Conservation (phyloP, 92 coral and sea anemone species). For the Phymanthus crucifer region DNA sequence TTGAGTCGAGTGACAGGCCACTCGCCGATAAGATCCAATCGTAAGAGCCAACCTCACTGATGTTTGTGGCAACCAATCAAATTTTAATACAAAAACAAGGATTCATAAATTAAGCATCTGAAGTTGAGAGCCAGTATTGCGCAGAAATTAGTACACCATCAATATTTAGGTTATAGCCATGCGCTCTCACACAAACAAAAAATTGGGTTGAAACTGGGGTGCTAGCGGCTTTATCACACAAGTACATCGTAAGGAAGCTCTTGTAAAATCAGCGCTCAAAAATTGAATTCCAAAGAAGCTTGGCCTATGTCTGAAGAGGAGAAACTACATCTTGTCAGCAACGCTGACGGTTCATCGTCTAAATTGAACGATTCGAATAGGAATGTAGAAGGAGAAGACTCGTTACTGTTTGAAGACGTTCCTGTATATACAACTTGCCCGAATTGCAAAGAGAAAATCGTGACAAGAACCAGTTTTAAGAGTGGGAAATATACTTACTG, state of each 20-base stretch:
- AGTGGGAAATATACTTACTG: slow-evolving; percentile 93
- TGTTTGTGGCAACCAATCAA: slow-evolving; percentile 49
- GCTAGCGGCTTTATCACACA: slow-evolving; percentile 2
- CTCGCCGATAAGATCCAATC: slow-evolving; percentile 21
- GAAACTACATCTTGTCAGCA: slow-evolving; percentile 45
- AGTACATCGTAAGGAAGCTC: not conserved
- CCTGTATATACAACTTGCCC: slow-evolving; percentile 92
- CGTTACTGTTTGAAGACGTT: slow-evolving; percentile 87
- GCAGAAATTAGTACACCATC: not conserved
- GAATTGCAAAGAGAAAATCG: slow-evolving; percentile 84
- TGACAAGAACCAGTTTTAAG: slow-evolving; percentile 80
- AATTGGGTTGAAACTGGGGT: not conserved
- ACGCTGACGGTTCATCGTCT: slow-evolving; percentile 20
- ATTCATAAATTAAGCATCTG: slow-evolving; percentile 34
- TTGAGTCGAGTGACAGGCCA: slow-evolving; percentile 1
- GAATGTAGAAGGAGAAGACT: slow-evolving; percentile 63
- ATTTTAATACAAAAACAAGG: slow-evolving; percentile 40
- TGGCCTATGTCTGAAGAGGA: slow-evolving; percentile 59
- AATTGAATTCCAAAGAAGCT: not conserved
- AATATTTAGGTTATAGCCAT: slow-evolving; percentile 19
- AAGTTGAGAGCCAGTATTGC: slow-evolving; percentile 29
- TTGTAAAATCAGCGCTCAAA: not conserved
- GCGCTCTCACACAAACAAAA: not conserved
- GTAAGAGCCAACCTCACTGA: slow-evolving; percentile 4
- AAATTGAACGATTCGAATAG: slow-evolving; percentile 16